Percentiles rank a stretch among this genome's conserved stretches.
Evolutionary conservation across 2,888 invertebrate species (phyloP).

Genomic region (Limnephilus lunatus): DNA sequence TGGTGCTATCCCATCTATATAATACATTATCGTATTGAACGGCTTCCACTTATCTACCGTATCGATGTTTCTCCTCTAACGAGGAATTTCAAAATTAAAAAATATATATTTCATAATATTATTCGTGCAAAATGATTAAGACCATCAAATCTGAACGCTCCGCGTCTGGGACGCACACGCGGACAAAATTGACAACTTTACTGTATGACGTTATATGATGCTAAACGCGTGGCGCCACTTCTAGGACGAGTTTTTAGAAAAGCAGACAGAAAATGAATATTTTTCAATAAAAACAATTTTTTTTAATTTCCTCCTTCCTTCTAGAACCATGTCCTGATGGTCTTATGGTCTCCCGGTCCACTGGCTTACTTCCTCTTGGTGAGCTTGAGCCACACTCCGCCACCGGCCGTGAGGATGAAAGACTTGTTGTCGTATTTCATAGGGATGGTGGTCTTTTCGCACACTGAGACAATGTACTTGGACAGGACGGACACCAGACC

Average conservation of each 20-base stretch:
- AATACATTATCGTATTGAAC: background rate
- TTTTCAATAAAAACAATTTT: too few species aligned
- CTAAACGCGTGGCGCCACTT: background rate
- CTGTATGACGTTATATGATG: background rate
- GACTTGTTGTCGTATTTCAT: constrained; percentile 67
- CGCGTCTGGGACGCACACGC: background rate
- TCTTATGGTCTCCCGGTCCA: background rate
- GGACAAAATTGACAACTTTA: background rate
- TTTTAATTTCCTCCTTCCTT: background rate
- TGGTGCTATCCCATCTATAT: background rate
- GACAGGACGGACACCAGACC: constrained; percentile 68
- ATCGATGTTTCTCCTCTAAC: background rate
- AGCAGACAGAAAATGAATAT: background rate
- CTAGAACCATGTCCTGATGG: background rate
- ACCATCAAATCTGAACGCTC: background rate
- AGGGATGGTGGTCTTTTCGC: constrained; percentile 67
- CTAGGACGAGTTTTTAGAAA: too few species aligned
- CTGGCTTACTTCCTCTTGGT: constrained; percentile 56
- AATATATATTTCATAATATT: background rate
- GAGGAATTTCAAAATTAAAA: background rate
- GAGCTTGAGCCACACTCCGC: constrained; percentile 67
- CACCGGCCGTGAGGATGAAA: constrained; percentile 65
- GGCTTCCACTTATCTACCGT: background rate
- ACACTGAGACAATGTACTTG: constrained; percentile 67
- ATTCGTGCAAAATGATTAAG: background rate